These are phyloP conservation scores for Scophthalmus maximus DNA, from an alignment of 2,113 vertebrate species.

Conservation along the genomic window DNA sequence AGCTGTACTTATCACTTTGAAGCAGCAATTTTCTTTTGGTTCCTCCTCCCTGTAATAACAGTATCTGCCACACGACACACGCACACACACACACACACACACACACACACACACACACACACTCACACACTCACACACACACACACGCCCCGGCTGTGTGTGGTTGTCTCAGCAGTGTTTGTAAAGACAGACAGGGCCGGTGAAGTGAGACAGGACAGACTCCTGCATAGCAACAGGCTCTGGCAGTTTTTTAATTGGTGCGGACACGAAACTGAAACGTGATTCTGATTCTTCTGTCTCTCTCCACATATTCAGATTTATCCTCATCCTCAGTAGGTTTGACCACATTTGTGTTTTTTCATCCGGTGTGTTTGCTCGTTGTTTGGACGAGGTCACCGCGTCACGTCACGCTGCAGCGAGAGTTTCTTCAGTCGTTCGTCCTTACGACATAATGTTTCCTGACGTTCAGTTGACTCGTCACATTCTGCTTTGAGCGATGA, in stretches of 20 bases:
- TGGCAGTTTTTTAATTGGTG: constrained; percentile 5
- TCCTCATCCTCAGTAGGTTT: too few relatives aligned
- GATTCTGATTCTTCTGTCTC: not conserved
- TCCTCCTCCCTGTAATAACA: constrained; percentile 52
- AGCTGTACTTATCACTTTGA: constrained; percentile 48
- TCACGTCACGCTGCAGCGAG: too few relatives aligned
- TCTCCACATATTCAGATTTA: too few relatives aligned
- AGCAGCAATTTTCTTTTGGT: constrained; percentile 52
- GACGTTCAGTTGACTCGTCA: too few relatives aligned
- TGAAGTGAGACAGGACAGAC: constrained; percentile 15
- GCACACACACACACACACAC: constrained; percentile 9
- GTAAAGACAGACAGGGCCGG: not conserved
- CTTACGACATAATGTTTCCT: too few relatives aligned
- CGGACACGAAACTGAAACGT: constrained; percentile 6
- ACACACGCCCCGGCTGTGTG: constrained; percentile 29
- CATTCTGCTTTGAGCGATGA: too few relatives aligned
- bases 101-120: constrained; percentile 11
- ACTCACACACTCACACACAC: not conserved
- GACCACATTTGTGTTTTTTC: too few relatives aligned
- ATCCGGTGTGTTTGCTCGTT: too few relatives aligned
- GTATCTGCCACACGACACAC: constrained; percentile 4
- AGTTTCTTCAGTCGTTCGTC: too few relatives aligned
- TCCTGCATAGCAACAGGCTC: constrained; percentile 62
- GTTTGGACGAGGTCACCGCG: too few relatives aligned
- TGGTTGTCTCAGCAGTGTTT: constrained; percentile 17